Evolutionary conservation across 2,113 vertebrate species (phyloP).

Genomic region (Lamprotornis superbus): DNA sequence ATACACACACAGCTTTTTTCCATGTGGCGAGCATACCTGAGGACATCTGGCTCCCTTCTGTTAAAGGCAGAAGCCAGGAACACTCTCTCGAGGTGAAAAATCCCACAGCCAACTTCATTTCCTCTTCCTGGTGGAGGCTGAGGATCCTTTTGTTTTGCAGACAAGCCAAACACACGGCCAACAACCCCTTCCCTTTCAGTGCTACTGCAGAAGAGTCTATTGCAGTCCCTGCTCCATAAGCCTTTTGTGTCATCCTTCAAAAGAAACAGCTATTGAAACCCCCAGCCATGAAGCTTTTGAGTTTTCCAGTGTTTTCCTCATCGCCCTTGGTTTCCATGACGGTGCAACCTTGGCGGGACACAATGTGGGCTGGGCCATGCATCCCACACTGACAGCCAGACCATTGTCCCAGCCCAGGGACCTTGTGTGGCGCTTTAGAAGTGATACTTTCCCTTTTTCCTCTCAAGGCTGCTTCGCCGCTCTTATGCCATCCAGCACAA

Average conservation of each 20-base stretch:
- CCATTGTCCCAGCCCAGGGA: background rate
- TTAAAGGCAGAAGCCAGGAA: background rate
- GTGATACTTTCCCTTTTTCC: background rate
- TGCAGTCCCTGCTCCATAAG: background rate
- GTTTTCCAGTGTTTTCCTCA: background rate
- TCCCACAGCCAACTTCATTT: background rate
- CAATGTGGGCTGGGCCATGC: background rate
- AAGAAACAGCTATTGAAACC: slow-evolving; percentile 54
- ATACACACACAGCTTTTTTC: background rate
- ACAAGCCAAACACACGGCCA: background rate
- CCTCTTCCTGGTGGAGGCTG: background rate
- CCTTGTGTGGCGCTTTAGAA: background rate
- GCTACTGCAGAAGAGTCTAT: background rate
- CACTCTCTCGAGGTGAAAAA: background rate
- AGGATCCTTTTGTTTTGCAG: background rate
- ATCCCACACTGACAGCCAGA: background rate
- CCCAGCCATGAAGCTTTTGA: slow-evolving; percentile 56
- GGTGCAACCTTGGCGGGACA: slow-evolving; percentile 1
- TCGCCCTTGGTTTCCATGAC: background rate
- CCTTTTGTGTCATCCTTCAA: slow-evolving; percentile 48
- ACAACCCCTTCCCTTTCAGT: slow-evolving; percentile 32
- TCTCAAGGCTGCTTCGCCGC: background rate
- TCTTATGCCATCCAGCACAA: background rate
- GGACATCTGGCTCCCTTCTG: background rate
- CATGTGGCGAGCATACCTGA: accelerated